Evolutionary conservation across 2,113 vertebrate species (phyloP), one percentile per base, ranked within the genome.

Genomic region (Vanacampus margaritifer): DNA sequence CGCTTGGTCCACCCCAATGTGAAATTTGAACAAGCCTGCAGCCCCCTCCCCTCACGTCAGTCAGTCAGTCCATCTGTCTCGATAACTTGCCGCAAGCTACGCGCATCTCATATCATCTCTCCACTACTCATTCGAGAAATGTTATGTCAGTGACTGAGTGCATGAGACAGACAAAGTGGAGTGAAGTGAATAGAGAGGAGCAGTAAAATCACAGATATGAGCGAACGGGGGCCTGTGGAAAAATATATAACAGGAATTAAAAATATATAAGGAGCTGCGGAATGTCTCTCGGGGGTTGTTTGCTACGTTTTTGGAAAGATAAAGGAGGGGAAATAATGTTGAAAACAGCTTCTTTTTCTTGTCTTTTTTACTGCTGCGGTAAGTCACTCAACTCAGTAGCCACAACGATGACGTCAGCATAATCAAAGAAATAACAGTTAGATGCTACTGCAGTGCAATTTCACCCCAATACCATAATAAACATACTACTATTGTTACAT

Each of bases 61-160:
- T 41, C 14, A 73, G 54, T 75, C 72, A 48, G 62, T 65, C 64
- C 64, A 64, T 84, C 64, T 75, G 78, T 75, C 78, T 72, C 54
- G 36, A 73, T 46, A 67, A 72, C 65, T 63, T 58, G 67, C 78
- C 69, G 68, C 68, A 70, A 70, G 41, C 51, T 32, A 21, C 63
- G 64, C 65, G 56, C 64, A 67, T 71, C 58, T 74, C 60, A 48
- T 67, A 56, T 71, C 72, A 68, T 74, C 37, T 32, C 63, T 61
- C 51, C 71, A 53, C 67, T 51, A 41, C 56, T 85, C 79, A 74
- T 75, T 84, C 72, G 66, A 63, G 5, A 69, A 69, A 75, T 65
- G 76, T 71, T 75, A 66, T 62, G 74, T 86, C 78, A 81, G 63
- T 51, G 67, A 45, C 62, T 19, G 71, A 50, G 66, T 57, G 71